Evolutionary conservation across 1,140 invertebrate genomes (phyloP).

Genomic region (Lucilia cuprina): DNA sequence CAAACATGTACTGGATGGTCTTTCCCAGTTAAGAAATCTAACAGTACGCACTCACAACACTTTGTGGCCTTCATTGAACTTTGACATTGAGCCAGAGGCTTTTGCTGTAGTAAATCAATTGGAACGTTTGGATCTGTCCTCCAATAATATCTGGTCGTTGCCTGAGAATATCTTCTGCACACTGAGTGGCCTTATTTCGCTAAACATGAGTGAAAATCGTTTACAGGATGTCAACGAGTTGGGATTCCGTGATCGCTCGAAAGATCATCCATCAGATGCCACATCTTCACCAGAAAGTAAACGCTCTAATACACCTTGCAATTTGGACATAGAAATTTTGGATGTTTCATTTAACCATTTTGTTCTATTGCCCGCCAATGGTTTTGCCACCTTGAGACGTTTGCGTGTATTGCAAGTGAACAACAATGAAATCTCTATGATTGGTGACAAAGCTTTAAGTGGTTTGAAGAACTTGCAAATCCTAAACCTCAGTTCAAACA

Average conservation of each 20-base stretch:
- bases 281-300: conserved; percentile 62
- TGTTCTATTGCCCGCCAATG: conserved; percentile 77
- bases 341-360: conserved; percentile 88
- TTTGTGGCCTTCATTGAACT: conserved; percentile 77
- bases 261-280: conserved; percentile 54
- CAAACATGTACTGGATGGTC: conserved; percentile 74
- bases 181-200: conserved; percentile 74
- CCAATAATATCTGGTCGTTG: conserved; percentile 88
- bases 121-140: conserved; percentile 84
- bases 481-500: conserved; percentile 85
- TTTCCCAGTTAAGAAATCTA: conserved; percentile 79
- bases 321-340: conserved; percentile 79
- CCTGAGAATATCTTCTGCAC: conserved; percentile 86
- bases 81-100: conserved; percentile 78
- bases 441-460: conserved; percentile 80
- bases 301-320: conserved; percentile 66
- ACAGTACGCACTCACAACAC: conserved; percentile 82
- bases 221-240: conserved; percentile 83
- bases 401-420: conserved; percentile 79
- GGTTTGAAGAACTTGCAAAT: conserved; percentile 80
- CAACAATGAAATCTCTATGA: conserved; percentile 85
- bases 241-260: conserved; percentile 72
- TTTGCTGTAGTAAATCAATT: conserved; percentile 76
- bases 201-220: conserved; percentile 85
- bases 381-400: conserved; percentile 77